phyloP scores from a whole-genome alignment of 53 echinoderm and acorn worm genomes.

The Echinometra lucunter region DNA sequence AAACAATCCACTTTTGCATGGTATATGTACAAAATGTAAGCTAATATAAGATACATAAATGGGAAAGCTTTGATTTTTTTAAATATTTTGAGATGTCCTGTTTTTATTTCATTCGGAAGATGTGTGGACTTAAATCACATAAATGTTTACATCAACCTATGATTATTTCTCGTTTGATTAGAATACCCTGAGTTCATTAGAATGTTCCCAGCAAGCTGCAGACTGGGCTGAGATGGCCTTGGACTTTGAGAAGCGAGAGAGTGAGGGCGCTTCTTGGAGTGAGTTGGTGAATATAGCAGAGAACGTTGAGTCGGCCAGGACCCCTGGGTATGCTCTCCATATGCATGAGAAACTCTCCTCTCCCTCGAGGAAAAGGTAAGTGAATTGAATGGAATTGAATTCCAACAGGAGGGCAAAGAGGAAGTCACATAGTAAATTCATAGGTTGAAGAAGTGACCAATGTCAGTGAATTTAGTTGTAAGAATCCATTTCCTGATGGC shows the following conservation, averaged over 20 bases:
- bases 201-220: conserved; percentile 81
- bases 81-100: too few relatives aligned
- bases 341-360: conserved; percentile 99
- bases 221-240: conserved; percentile 95
- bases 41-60: background rate
- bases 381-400: background rate
- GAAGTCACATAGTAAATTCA: too few relatives aligned
- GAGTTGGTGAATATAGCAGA: conserved; percentile 89
- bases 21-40: background rate
- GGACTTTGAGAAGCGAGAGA: conserved; percentile 86
- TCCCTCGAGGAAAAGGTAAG: conserved; percentile 95
- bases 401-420: too few relatives aligned
- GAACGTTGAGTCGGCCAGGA: conserved; percentile 79
- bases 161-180: conserved; percentile 22
- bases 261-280: conserved; percentile 82
- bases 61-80: background rate
- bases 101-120: too few relatives aligned
- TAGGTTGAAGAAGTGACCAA: too few relatives aligned
- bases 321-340: conserved; percentile 97
- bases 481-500: too few relatives aligned
- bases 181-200: conserved; percentile 95
- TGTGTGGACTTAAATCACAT: too few relatives aligned
- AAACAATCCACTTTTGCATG: background rate
- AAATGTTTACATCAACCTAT: too few relatives aligned
- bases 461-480: too few relatives aligned